Evolutionary conservation across 1,140 invertebrate species (phyloP), one percentile per base, ranked within the genome.

Genomic region (Schlechtendalia chinensis): DNA sequence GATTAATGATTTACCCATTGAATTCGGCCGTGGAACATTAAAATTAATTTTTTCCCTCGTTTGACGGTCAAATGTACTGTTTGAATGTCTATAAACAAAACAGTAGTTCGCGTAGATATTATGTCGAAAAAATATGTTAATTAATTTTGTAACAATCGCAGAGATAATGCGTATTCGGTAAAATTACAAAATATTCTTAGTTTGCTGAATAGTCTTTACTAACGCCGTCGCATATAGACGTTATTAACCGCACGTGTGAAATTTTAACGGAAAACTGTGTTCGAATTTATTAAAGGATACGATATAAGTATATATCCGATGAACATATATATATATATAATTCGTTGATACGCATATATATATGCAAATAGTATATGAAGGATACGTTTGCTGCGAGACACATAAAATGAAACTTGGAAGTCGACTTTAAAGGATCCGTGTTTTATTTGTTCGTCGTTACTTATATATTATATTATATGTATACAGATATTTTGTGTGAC

Each of bases 361-460:
- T n/a, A n/a, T n/a, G n/a, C n/a, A n/a, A n/a, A n/a, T n/a, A n/a
- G n/a, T n/a, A n/a, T n/a, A n/a, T n/a, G n/a, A n/a, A n/a, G n/a
- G 17, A 4, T 65, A 65, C 19, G 6, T 65, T 32, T 29, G 27
- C 8, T 17, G 10, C 17, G 19, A 39, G 3, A 8, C 32, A 8
- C 32, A 8, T 39, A 8, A 39, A 39, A 39, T 32, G 11, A 65
- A 32, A 17, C 8, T 65, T 1, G 61, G 29, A 3, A 12, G 32
- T 39, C 32, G 10, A 10, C 29, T 65, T 39, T n/a, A n/a, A 65
- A 65, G 19, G 39, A 39, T 22, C 17, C 19, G 19, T 39, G 19
- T 65, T 65, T 39, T 65, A 32, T 65, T 65, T 39, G 29, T 39
- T 65, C 16, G 32, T 39, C 63, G 32, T 65, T 65, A 65, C 17